Evolutionary conservation across 2,113 vertebrate genomes (phyloP), one percentile per base, ranked within the genome.

Genomic region (Brachyhypopomus gauderio): DNA sequence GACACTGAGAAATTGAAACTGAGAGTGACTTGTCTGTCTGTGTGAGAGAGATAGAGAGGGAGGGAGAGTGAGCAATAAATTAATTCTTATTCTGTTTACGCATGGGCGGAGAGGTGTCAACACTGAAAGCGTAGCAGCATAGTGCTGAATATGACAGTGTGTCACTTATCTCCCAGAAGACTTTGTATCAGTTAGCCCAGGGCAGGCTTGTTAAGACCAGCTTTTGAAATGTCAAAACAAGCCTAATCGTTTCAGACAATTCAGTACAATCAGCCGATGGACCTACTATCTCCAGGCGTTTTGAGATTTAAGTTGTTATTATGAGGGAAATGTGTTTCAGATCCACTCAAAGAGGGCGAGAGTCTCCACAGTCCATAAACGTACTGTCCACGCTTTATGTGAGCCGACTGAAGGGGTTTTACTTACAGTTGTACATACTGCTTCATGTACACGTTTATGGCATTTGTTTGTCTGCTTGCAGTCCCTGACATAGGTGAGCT

Each of bases 111-210:
- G 41, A 52, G 45, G 45, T 52, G 45, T 14, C 45, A 52, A 3
- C 79, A 52, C 77, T 80, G 74, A 41, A 41, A 41, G 36, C n/a
- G 20, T 70, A 70, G 1, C 5, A 3, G 63, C 63, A 34, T 9
- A 67, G 5, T 36, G 19, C 64, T 30, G 63, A 66, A 81, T 85
- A 72, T 78, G 84, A 45, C 72, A 48, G 45, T 3, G 0, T 77
- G 77, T 73, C 60, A 22, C 45, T 81, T 64, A 62, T 72, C 52
- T 72, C 85, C 75, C 71, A 23, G 30, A 62, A 67, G 66, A 59
- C 79, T 84, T 86, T 25, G 88, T 85, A 86, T 84, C 84, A 88
- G 89, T 85, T 56, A 67, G 55, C 71, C 87, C 83, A 78, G 14
- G 89, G 81, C 41, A 72, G 3, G 1, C 72, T 70, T 76, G 63